Evolutionary conservation across 2,888 invertebrate species (phyloP).

Genomic region (Rhyacophila evoluta): DNA sequence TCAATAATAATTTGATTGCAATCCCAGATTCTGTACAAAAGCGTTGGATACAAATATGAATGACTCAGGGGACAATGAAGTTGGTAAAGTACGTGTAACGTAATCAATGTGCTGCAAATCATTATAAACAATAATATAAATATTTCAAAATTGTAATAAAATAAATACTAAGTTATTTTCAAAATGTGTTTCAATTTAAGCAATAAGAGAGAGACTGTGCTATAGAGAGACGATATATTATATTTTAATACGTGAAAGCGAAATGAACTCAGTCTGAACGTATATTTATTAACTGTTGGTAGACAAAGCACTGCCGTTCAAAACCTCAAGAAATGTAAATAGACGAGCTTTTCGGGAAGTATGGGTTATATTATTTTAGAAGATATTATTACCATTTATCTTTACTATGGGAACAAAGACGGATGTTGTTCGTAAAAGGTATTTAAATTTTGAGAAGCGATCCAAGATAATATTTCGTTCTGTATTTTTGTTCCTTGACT

Average conservation of each 20-base stretch:
- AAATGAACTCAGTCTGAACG: not conserved
- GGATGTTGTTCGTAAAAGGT: constrained; percentile 1
- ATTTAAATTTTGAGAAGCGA: not conserved
- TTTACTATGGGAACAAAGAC: not conserved
- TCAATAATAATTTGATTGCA: too few relatives aligned
- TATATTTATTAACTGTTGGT: constrained; percentile 8
- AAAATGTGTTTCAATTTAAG: not conserved
- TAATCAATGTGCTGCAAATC: too few relatives aligned
- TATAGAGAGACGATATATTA: not conserved
- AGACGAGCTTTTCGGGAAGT: not conserved
- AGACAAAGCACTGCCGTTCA: not conserved
- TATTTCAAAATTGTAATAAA: too few relatives aligned
- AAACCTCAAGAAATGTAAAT: constrained; percentile 15
- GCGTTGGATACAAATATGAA: too few relatives aligned
- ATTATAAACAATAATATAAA: too few relatives aligned
- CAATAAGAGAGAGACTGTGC: not conserved
- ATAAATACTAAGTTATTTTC: not conserved
- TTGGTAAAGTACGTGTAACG: too few relatives aligned
- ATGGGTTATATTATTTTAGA: constrained; percentile 3
- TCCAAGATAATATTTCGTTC: too few relatives aligned
- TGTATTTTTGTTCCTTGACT: too few relatives aligned
- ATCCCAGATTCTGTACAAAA: too few relatives aligned
- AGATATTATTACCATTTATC: constrained; percentile 19
- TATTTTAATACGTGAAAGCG: not conserved
- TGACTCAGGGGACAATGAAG: too few relatives aligned